Evolutionary conservation across 2,888 invertebrate genomes (phyloP).

Genomic region (Gymnosoma rotundatum): DNA sequence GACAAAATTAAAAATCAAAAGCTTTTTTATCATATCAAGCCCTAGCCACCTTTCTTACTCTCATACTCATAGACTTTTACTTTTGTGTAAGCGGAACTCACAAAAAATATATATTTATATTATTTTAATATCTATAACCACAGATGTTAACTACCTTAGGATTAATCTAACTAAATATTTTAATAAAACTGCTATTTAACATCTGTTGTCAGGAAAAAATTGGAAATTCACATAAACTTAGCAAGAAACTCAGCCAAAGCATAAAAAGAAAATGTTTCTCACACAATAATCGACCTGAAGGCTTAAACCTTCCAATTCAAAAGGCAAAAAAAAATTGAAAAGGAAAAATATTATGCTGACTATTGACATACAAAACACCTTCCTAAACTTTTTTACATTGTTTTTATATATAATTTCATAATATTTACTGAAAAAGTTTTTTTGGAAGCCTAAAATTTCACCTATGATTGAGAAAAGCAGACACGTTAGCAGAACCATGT

Average conservation of each 20-base stretch:
- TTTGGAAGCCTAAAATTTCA: background rate
- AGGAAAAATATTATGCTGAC: slow-evolving; percentile 22
- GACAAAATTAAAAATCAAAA: too few species aligned
- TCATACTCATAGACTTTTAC: too few species aligned
- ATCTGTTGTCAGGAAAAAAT: slow-evolving; percentile 38
- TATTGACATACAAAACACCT: slow-evolving; percentile 58
- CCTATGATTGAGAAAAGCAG: background rate
- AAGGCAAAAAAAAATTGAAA: background rate
- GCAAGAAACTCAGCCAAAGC: background rate
- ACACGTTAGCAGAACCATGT: slow-evolving; percentile 4
- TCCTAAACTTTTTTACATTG: background rate
- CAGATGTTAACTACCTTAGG: slow-evolving; percentile 29
- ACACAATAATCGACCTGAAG: slow-evolving; percentile 35
- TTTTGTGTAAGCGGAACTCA: too few species aligned
- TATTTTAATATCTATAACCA: background rate
- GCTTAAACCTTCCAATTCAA: slow-evolving; percentile 15
- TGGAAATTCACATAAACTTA: slow-evolving; percentile 54
- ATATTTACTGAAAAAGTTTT: slow-evolving; percentile 66
- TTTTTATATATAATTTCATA: slow-evolving; percentile 50
- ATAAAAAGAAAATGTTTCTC: slow-evolving; percentile 11
- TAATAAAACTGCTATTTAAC: slow-evolving; percentile 47
- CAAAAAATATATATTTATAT: too few species aligned
- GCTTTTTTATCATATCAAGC: too few species aligned
- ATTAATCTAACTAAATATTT: slow-evolving; percentile 26
- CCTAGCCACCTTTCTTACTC: too few species aligned